These are phyloP conservation scores for Zaprionus bogoriensis DNA, from an alignment of 2,888 invertebrate genomes.

Conservation along the genomic window DNA sequence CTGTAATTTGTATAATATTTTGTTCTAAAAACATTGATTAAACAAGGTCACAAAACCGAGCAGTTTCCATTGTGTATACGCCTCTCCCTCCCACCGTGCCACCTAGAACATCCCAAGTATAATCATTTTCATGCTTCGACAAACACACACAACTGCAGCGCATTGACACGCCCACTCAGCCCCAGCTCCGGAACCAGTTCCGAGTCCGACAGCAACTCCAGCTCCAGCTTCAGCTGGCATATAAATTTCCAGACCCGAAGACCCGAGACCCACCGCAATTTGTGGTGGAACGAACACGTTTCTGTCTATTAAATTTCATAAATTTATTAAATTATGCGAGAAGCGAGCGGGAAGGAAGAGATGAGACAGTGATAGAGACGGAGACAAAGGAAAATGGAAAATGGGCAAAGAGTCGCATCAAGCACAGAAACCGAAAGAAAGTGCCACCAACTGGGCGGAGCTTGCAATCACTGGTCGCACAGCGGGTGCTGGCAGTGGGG, in stretches of 20 bases:
- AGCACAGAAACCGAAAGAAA: conserved; percentile 36
- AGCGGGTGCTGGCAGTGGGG: neutral
- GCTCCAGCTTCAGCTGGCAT: conserved; percentile 32
- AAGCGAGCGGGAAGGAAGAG: neutral
- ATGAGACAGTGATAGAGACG: neutral
- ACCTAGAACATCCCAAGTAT: conserved; percentile 29
- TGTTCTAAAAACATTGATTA: neutral
- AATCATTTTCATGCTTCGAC: conserved; percentile 46
- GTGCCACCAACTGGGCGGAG: conserved; percentile 65
- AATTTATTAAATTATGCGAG: conserved; percentile 74
- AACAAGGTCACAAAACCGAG: neutral
- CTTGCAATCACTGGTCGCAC: conserved; percentile 17
- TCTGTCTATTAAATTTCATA: conserved; percentile 75
- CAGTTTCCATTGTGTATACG: neutral
- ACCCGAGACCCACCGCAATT: conserved; percentile 71
- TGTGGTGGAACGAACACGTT: conserved; percentile 76
- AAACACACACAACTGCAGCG: conserved; percentile 40
- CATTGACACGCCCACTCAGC: conserved; percentile 61
- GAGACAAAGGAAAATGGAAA: conserved; percentile 22
- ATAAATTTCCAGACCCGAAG: conserved; percentile 69
- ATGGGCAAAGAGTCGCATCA: conserved; percentile 34
- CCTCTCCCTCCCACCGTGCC: conserved; percentile 4
- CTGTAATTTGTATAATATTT: neutral
- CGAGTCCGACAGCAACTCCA: neutral
- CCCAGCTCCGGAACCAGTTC: neutral